phyloP scores from a whole-genome alignment of 1,140 invertebrate species.

The Drosophila pallidifrons region DNA sequence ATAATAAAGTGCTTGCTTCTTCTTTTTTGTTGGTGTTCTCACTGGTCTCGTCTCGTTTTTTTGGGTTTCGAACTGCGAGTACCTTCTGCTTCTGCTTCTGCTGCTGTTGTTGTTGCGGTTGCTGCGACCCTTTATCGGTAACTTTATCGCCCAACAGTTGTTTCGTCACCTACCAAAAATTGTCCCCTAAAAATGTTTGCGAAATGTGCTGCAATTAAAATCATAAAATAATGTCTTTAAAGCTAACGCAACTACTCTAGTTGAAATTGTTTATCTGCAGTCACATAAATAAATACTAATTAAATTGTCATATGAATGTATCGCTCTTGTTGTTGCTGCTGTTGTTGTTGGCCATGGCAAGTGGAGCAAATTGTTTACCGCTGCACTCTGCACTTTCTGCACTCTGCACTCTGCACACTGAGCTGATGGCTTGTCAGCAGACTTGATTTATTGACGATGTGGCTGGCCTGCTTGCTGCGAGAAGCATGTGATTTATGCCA shows the following conservation, averaged over 20 bases:
- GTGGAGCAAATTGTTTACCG: not conserved
- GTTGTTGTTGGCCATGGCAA: not conserved
- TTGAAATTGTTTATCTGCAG: conserved; percentile 14
- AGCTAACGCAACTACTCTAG: too few species aligned
- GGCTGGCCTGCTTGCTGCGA: conserved; percentile 18
- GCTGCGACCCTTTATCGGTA: conserved; percentile 40
- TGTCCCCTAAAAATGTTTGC: conserved; percentile 30
- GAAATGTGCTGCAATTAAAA: conserved; percentile 4
- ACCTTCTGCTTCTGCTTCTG: not conserved
- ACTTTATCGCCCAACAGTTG: conserved; percentile 46
- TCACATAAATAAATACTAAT: conserved; percentile 51
- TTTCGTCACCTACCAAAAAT: conserved; percentile 48
- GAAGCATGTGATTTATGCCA: conserved; percentile 57
- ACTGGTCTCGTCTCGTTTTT: not conserved
- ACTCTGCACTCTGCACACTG: conserved; percentile 10
- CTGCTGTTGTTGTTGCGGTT: conserved; percentile 13
- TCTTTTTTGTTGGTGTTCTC: conserved; percentile 1
- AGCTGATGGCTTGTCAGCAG: conserved; percentile 62
- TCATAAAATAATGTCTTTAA: too few species aligned
- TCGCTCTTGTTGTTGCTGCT: conserved; percentile 13
- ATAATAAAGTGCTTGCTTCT: conserved; percentile 49
- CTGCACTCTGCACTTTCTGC: not conserved
- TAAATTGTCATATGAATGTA: conserved; percentile 50
- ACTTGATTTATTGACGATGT: conserved; percentile 65
- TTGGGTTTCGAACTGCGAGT: conserved; percentile 3